phyloP scores from a whole-genome alignment of 2,797 vertebrate species.

The Botia kubotai region DNA sequence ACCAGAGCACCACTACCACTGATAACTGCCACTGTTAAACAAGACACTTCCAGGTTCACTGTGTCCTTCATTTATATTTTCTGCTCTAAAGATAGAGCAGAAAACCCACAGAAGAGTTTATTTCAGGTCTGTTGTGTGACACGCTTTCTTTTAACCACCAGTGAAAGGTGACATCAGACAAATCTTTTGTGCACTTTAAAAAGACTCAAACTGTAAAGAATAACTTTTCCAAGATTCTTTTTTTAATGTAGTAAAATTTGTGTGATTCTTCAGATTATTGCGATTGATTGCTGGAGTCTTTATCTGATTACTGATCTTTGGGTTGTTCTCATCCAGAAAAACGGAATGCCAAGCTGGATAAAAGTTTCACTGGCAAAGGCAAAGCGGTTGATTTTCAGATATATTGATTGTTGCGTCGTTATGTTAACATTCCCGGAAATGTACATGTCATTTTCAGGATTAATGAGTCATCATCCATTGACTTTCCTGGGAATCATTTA shows the following conservation, averaged over 20 bases:
- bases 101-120: slow-evolving; percentile 8
- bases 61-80: slow-evolving; percentile 66
- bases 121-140: slow-evolving; percentile 16
- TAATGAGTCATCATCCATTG: slow-evolving; percentile 61
- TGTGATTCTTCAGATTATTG: background rate
- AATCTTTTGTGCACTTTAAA: background rate
- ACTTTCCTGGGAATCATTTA: slow-evolving; percentile 63
- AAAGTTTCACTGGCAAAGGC: slow-evolving; percentile 27
- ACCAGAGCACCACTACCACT: slow-evolving; percentile 62
- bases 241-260: background rate
- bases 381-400: slow-evolving; percentile 42
- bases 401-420: slow-evolving; percentile 37
- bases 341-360: slow-evolving; percentile 6
- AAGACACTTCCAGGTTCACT: slow-evolving; percentile 64
- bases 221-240: background rate
- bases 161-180: background rate
- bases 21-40: slow-evolving; percentile 75
- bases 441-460: slow-evolving; percentile 55
- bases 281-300: background rate
- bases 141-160: background rate
- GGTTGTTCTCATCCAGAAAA: background rate
- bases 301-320: background rate
- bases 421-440: slow-evolving; percentile 55
- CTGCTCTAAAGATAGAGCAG: slow-evolving; percentile 42
- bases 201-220: background rate